phyloP scores from a whole-genome alignment of 2,888 invertebrate species.

The Therioaphis trifolii region DNA sequence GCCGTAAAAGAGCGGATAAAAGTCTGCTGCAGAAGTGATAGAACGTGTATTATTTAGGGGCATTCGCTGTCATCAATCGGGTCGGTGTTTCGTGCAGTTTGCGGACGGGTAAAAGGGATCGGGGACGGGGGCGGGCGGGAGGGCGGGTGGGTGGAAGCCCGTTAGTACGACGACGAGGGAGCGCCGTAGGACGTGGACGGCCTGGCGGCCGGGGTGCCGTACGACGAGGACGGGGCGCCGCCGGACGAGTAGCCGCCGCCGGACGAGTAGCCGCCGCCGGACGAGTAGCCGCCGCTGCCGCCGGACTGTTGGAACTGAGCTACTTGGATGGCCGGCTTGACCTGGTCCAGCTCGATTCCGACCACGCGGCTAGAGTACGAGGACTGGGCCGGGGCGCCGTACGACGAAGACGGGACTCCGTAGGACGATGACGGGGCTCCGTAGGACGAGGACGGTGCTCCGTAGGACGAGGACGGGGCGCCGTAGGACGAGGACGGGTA shows the following conservation, averaged over 20 bases:
- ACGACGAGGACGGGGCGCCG: conserved; percentile 79
- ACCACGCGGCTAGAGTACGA: conserved; percentile 77
- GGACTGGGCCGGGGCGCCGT: conserved; percentile 70
- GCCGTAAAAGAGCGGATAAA: neutral
- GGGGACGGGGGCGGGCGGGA: no score
- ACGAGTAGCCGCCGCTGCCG: conserved; percentile 70
- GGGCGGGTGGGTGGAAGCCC: neutral
- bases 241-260: conserved; percentile 73
- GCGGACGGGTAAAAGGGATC: no score
- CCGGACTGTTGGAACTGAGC: conserved; percentile 83
- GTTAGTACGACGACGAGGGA: conserved; percentile 69
- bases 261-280: conserved; percentile 71
- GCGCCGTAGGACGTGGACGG: conserved; percentile 80
- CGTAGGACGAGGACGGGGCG: conserved; percentile 68
- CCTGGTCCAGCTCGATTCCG: conserved; percentile 86
- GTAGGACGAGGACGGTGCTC: conserved; percentile 68
- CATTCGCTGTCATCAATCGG: neutral
- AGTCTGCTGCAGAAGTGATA: neutral
- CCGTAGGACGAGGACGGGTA: conserved; percentile 66
- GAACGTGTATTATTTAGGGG: neutral
- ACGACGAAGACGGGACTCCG: conserved; percentile 69
- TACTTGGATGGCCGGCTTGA: conserved; percentile 88
- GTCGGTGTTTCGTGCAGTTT: neutral
- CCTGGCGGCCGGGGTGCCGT: conserved; percentile 73
- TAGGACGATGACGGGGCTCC: conserved; percentile 66